Evolutionary conservation across 1,140 invertebrate species (phyloP).

Genomic region (Micrasema longulum): DNA sequence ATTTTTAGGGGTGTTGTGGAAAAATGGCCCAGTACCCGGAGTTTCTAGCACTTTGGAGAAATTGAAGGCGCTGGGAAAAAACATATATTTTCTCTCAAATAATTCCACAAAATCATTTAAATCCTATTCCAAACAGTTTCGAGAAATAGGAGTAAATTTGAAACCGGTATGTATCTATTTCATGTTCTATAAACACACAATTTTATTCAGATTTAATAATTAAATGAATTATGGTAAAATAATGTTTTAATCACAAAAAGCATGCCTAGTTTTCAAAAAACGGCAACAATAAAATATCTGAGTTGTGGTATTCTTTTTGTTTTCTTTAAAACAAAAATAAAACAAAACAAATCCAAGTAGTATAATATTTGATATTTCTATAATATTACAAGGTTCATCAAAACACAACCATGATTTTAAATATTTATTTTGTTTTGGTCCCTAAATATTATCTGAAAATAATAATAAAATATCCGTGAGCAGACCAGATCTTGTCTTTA

Average conservation of each 20-base stretch:
- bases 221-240: background rate
- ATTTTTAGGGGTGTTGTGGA: slow-evolving; percentile 55
- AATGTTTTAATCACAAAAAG: background rate
- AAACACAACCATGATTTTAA: too few relatives aligned
- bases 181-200: background rate
- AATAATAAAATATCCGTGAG: too few relatives aligned
- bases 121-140: slow-evolving; percentile 43
- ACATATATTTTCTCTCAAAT: slow-evolving; percentile 57
- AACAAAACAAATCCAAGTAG: background rate
- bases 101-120: slow-evolving; percentile 52
- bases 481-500: too few relatives aligned
- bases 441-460: too few relatives aligned
- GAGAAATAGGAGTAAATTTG: slow-evolving; percentile 33
- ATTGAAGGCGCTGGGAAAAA: slow-evolving; percentile 56
- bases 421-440: too few relatives aligned
- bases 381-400: too few relatives aligned
- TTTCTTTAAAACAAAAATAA: background rate
- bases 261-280: background rate
- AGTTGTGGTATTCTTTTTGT: background rate
- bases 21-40: slow-evolving; percentile 51
- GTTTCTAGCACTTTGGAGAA: slow-evolving; percentile 50
- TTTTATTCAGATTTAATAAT: background rate
- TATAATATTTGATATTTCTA: too few relatives aligned
- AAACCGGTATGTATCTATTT: slow-evolving; percentile 29
- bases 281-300: background rate